These are phyloP conservation scores for Apeira syringaria DNA, from an alignment of 2,888 invertebrate genomes.

Conservation along the genomic window DNA sequence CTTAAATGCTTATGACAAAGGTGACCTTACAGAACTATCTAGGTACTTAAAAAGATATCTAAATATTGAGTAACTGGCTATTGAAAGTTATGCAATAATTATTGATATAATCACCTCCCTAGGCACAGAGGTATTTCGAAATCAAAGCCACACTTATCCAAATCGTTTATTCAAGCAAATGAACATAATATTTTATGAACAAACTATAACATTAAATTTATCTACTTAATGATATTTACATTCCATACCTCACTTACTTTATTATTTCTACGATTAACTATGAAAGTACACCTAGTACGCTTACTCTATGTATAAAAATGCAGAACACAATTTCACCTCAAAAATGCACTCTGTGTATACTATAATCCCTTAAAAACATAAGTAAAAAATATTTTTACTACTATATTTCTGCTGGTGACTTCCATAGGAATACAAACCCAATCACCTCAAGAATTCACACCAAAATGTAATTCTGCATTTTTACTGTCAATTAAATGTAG, in stretches of 20 bases:
- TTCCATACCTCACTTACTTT: conserved; percentile 75
- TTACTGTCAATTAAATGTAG: conserved; percentile 57
- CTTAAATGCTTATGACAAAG: no score
- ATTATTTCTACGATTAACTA: conserved; percentile 61
- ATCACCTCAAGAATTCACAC: conserved; percentile 35
- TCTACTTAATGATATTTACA: conserved; percentile 84
- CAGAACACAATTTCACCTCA: conserved; percentile 55
- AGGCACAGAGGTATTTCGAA: conserved; percentile 25
- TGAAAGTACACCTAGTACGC: conserved; percentile 67
- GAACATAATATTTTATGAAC: conserved; percentile 77
- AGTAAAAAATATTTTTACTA: conserved; percentile 33
- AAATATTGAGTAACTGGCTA: no score
- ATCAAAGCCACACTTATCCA: conserved; percentile 71
- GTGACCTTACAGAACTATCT: no score
- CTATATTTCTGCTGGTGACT: conserved; percentile 31
- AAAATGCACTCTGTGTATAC: conserved; percentile 38
- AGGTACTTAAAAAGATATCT: no score
- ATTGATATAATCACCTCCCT: background rate
- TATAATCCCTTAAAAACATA: conserved; percentile 23
- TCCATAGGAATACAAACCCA: conserved; percentile 25
- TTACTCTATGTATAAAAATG: conserved; percentile 69
- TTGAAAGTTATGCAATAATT: background rate
- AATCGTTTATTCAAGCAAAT: conserved; percentile 84
- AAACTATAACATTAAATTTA: conserved; percentile 84
- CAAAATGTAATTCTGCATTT: conserved; percentile 72